A percentile compares a stretch with the other conserved stretches of the same genome.
phyloP scores from a whole-genome alignment of 2,888 invertebrate genomes.

The Thera britannica region DNA sequence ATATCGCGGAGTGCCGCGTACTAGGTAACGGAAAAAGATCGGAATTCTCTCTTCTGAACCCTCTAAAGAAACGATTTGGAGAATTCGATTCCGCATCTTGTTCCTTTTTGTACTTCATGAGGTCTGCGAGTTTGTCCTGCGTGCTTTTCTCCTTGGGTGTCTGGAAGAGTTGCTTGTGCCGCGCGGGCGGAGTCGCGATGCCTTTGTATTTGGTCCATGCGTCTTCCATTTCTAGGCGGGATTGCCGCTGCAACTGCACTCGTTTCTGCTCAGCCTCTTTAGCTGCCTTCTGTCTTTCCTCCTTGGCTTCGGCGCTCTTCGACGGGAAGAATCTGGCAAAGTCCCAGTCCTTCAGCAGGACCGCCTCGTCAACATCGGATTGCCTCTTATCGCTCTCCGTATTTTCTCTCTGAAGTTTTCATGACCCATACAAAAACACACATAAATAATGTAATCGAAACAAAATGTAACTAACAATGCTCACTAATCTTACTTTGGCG shows the following conservation, averaged over 20 bases:
- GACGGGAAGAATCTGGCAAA: conserved; percentile 93
- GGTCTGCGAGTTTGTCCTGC: conserved; percentile 77
- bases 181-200: conserved; percentile 72
- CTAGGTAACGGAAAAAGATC: conserved; percentile 92
- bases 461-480: conserved; percentile 56
- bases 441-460: conserved; percentile 65
- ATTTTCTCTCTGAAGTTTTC: conserved; percentile 74
- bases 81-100: conserved; percentile 90
- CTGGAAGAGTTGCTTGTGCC: conserved; percentile 70
- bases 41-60: conserved; percentile 93
- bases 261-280: conserved; percentile 75
- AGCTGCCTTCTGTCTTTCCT: conserved; percentile 65
- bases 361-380: conserved; percentile 90
- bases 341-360: conserved; percentile 94
- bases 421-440: conserved; percentile 78
- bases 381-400: conserved; percentile 70
- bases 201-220: conserved; percentile 77
- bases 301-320: conserved; percentile 65
- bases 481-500: conserved; percentile 83
- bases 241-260: conserved; percentile 73
- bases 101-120: conserved; percentile 86
- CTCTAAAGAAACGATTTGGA: conserved; percentile 89
- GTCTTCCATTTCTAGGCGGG: conserved; percentile 78
- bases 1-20: conserved; percentile 89
- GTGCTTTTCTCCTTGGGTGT: conserved; percentile 71